A percentile compares a stretch with the other conserved stretches of the same genome.
phyloP scores from a whole-genome alignment of 2,797 vertebrate species.

The Eleutherodactylus coqui region DNA sequence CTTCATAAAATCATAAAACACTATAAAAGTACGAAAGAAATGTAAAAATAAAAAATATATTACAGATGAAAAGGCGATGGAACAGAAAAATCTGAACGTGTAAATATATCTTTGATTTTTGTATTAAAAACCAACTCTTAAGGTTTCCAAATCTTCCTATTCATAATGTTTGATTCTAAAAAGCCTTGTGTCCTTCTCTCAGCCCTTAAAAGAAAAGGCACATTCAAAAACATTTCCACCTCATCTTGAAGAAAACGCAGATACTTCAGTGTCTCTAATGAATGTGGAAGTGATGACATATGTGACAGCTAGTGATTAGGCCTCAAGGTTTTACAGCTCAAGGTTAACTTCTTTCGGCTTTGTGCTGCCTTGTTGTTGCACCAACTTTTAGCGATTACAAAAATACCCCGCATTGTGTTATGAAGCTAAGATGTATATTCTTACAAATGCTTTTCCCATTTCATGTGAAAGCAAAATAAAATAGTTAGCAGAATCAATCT shows the following conservation, averaged over 20 bases:
- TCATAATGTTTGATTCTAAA: not conserved
- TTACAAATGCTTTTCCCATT: not conserved
- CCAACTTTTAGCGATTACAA: not conserved
- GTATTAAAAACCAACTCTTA: not conserved
- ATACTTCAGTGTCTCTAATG: not conserved
- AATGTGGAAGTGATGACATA: conserved; percentile 17
- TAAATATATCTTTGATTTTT: not conserved
- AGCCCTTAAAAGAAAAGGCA: conserved; percentile 27
- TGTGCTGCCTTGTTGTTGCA: not conserved
- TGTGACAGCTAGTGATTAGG: conserved; percentile 10
- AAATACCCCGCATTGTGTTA: not conserved
- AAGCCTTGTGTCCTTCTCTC: conserved; percentile 6
- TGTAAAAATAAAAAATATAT: conserved; percentile 10
- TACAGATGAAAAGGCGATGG: not conserved
- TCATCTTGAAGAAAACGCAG: not conserved
- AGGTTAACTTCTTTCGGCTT: not conserved
- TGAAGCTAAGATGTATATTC: not conserved
- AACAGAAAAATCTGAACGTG: not conserved
- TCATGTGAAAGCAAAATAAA: conserved; percentile 5
- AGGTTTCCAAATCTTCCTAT: conserved; percentile 7
- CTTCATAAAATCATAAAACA: not conserved
- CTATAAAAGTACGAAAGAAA: conserved; percentile 1
- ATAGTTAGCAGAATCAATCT: not conserved
- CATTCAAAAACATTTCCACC: conserved; percentile 34
- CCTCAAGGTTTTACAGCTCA: not conserved